These are phyloP conservation scores for Drosophila hamatofila DNA, from an alignment of 2,888 invertebrate genomes.

Conservation along the genomic window DNA sequence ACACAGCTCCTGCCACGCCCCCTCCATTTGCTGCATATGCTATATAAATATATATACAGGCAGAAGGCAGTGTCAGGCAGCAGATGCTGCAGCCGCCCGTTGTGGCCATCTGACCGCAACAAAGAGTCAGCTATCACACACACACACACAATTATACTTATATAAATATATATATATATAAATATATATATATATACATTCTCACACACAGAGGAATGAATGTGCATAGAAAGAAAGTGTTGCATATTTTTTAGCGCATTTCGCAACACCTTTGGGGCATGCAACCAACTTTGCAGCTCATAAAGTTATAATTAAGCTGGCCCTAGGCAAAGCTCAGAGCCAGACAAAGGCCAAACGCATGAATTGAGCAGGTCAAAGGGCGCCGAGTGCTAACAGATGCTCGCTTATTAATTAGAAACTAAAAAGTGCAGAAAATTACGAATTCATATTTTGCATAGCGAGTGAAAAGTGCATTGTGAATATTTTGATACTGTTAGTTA, in stretches of 20 bases:
- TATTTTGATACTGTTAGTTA: too few relatives aligned
- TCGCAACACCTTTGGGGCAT: slow-evolving; percentile 62
- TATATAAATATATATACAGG: slow-evolving; percentile 30
- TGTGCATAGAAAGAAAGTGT: slow-evolving; percentile 48
- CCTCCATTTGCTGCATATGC: slow-evolving; percentile 41
- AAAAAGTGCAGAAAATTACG: neutral
- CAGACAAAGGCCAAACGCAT: slow-evolving; percentile 16
- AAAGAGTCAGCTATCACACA: slow-evolving; percentile 44
- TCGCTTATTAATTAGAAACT: slow-evolving; percentile 15
- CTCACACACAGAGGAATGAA: slow-evolving; percentile 25
- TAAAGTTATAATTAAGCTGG: slow-evolving; percentile 67
- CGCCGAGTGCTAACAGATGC: neutral
- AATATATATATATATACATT: neutral
- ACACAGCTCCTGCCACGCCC: slow-evolving; percentile 17
- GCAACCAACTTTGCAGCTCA: slow-evolving; percentile 56
- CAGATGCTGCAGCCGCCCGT: slow-evolving; percentile 36
- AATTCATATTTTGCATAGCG: neutral
- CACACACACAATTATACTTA: slow-evolving; percentile 12
- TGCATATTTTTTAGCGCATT: slow-evolving; percentile 61
- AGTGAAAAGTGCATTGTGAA: neutral
- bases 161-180: neutral
- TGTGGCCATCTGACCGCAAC: slow-evolving; percentile 59
- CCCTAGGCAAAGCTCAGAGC: slow-evolving; percentile 27
- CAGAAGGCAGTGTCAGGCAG: slow-evolving; percentile 41
- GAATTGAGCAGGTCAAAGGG: slow-evolving; percentile 6